A percentile compares a stretch with the other conserved stretches of the same genome.
These are phyloP conservation scores for Aphyosemion australe DNA, from an alignment of 2,113 vertebrate genomes.

Conservation along the genomic window DNA sequence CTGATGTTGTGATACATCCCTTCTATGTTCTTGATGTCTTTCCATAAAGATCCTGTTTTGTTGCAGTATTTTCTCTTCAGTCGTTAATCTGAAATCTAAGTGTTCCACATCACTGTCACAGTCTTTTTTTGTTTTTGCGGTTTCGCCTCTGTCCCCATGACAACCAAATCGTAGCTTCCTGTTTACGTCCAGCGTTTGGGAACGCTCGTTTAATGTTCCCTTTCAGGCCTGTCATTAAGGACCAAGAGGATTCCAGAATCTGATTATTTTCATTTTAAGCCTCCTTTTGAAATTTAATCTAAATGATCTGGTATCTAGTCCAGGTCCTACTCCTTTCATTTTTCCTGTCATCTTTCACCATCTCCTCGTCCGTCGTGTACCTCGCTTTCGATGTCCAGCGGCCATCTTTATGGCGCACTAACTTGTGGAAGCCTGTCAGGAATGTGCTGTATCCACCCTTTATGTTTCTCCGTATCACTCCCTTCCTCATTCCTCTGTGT, in stretches of 20 bases:
- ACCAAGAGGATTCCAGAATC: not conserved
- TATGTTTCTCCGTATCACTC: not conserved
- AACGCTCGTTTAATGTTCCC: not conserved
- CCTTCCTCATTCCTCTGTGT: constrained; percentile 9
- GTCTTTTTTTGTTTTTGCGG: not conserved
- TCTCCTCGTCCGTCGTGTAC: constrained; percentile 26
- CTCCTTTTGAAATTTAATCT: not conserved
- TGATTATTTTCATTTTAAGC: not conserved
- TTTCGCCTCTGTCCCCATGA: not conserved
- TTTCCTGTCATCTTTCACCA: constrained; percentile 15
- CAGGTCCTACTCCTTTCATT: not conserved
- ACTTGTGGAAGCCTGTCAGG: constrained; percentile 65
- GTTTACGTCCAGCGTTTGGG: not conserved
- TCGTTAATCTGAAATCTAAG: not conserved
- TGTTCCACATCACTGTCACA: not conserved
- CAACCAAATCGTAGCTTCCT: not conserved
- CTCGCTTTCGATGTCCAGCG: constrained; percentile 12
- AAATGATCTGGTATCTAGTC: not conserved
- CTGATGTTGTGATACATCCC: too few relatives aligned
- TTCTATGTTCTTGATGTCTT: too few relatives aligned
- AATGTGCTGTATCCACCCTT: constrained; percentile 41
- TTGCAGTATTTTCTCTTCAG: not conserved
- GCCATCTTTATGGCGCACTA: constrained; percentile 22
- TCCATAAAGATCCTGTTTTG: not conserved
- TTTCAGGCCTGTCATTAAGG: not conserved